Conservation (phyloP, 2,113 vertebrate species). For the Sisor rabdophorus region DNA sequence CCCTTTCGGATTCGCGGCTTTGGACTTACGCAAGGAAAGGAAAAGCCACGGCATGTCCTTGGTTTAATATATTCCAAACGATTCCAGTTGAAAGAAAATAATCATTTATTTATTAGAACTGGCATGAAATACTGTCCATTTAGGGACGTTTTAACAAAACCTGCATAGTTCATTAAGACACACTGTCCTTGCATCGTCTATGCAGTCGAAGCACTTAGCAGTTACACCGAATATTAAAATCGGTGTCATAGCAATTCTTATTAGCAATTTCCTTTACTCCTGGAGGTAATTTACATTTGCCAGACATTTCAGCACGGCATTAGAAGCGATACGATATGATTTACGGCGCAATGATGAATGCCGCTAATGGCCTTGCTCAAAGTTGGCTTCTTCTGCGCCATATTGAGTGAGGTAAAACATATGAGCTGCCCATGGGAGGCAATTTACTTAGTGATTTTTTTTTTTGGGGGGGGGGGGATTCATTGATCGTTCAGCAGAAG, state of each 20-base stretch:
- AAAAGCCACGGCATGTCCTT: not conserved
- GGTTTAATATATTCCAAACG: not conserved
- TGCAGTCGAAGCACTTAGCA: constrained; percentile 13
- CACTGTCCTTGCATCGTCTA: not conserved
- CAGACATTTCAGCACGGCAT: constrained; percentile 39
- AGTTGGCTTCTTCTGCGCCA: constrained; percentile 29
- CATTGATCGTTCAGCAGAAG: constrained; percentile 39
- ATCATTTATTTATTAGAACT: not conserved
- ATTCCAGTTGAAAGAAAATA: not conserved
- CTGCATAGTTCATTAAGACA: not conserved
- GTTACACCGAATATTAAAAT: constrained; percentile 9
- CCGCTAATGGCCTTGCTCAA: constrained; percentile 39
- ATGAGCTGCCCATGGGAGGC: constrained; percentile 19
- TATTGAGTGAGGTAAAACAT: constrained; percentile 29
- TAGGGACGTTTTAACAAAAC: not conserved
- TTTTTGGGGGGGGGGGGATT: constrained; percentile 32
- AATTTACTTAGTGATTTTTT: constrained; percentile 34
- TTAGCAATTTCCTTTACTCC: constrained; percentile 30
- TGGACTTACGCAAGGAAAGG: not conserved
- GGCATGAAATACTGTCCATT: not conserved
- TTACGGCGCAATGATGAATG: constrained; percentile 37
- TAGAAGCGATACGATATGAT: constrained; percentile 19
- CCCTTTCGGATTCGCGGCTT: too few species aligned
- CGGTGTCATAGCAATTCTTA: constrained; percentile 24
- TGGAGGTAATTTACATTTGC: constrained; percentile 39